Evolutionary conservation across 2,113 vertebrate genomes (phyloP), one percentile per base, ranked within the genome.

Genomic region (Albula goreensis): DNA sequence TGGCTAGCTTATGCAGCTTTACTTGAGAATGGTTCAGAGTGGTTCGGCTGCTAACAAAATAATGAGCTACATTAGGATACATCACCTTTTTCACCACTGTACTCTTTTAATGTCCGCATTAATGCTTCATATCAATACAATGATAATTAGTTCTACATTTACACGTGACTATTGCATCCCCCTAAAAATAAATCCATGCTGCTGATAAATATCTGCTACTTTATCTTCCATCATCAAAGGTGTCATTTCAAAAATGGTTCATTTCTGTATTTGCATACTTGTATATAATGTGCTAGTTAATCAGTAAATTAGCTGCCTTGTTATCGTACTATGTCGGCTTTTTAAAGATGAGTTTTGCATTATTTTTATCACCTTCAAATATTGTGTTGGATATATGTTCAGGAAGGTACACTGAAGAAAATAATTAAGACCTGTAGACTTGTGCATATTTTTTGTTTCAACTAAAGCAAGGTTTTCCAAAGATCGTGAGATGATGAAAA

Each of bases 401-500:
- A 79, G 13, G 49, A 50, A 79, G 78, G 41, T 79, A 50, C 22
- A 49, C 25, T 48, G 70, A n/a, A 31, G 19, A 74, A 74, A 31
- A 74, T 74, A 74, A 83, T 63, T 48, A 66, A 85, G 78, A 66
- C 78, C 78, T 80, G 83, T 31, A n/a, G 51, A 57, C 52, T 79
- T 49, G 49, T 48, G 41, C 12, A 48, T 78, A 78, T 79, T 49
- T 49, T 60, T 74, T 66, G 60, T 80, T 63, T 85, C 41, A 41
- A 50, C 53, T 80, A 85, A 63, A 51, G 51, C 22, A n/a, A 17
- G 17, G 50, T 53, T 81, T 51, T 22, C n/a, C 80, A 52, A 81
- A 17, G 78, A 79, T 80, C 56, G 31, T 8, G 52, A 81, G 57
- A 85, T 84, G 52, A 84, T 84, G 83, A 84, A 80, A 84, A 66